Evolutionary conservation across 92 coral and sea anemone species (phyloP), one percentile per base, ranked within the genome.

Genomic region (Montipora capitata): DNA sequence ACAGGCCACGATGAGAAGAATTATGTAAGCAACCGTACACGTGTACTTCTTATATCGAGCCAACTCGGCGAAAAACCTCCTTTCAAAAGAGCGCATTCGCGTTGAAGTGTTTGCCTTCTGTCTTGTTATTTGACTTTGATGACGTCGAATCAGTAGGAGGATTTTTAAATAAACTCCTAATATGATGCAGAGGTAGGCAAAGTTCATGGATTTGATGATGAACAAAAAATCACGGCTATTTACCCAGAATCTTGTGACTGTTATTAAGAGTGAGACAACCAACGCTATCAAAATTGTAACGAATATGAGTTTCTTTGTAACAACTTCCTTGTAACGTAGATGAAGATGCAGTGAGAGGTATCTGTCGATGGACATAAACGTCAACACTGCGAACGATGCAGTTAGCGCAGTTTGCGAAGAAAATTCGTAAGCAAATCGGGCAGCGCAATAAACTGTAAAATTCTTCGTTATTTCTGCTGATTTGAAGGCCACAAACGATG

Each of bases 401-500:
- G 44, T 56, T 0, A 83, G 80, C 4, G 79, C 59, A 54, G 72
- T 48, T 9, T 72, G 79, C 4, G 87, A 83, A 20, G 20, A 72
- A n/a, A 83, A 83, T 52, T 83, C 87, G 62, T 61, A 83, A 27
- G 49, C 49, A 8, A 73, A 43, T 14, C 87, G 87, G 5, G 61
- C 51, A 40, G 18, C 11, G 15, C 87, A 83, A 15, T 83, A 73
- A 38, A 48, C 16, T 57, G 45, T 20, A 42, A 83, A 87, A 15
- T 69, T 57, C 7, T 38, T 79, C 3, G 62, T 69, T 5, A 87
- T 63, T 72, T 87, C 85, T 6, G 85, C 77, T 4, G 56, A 38
- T 45, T 87, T 87, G 38, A 87, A 68, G 2, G 42, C 79, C 40
- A 87, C 86, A 72, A 87, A 79, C 3, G 86, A 77, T 3, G 91